phyloP scores from a whole-genome alignment of 1,140 invertebrate genomes.

The Arion vulgaris region DNA sequence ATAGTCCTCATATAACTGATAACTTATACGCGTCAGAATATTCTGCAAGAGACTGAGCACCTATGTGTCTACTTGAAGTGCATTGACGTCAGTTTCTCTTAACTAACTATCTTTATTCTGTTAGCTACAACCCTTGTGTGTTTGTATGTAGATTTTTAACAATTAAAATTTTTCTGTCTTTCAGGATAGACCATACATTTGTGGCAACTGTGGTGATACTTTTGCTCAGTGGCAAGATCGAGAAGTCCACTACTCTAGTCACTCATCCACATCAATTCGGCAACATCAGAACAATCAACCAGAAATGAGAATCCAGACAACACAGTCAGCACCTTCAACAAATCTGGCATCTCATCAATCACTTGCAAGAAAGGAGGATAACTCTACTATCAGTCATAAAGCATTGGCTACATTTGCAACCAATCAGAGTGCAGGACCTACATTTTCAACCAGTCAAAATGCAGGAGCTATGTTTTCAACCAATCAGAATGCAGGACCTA shows the following conservation, averaged over 20 bases:
- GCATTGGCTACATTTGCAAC: background rate
- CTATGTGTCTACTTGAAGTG: no score
- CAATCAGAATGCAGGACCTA: background rate
- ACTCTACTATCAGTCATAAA: background rate
- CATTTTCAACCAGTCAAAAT: background rate
- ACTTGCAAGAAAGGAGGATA: background rate
- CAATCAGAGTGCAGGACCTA: no score
- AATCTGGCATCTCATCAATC: background rate
- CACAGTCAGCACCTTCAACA: background rate
- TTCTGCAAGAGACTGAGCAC: no score
- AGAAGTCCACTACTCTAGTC: conserved; percentile 44
- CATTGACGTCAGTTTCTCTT: no score
- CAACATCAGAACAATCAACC: background rate
- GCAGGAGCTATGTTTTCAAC: background rate
- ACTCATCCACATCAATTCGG: conserved; percentile 45
- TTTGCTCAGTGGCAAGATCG: conserved; percentile 56
- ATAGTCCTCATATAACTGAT: no score
- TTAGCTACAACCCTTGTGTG: no score
- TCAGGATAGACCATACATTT: conserved; percentile 64
- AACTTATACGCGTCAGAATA: no score
- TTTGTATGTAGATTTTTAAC: no score
- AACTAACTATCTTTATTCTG: no score
- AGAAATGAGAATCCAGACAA: conserved; percentile 7
- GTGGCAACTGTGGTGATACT: conserved; percentile 65
- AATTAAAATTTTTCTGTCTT: conserved; percentile 8